Evolutionary conservation across 2,113 vertebrate species (phyloP).

Genomic region (Psammodynastes pulverulentus): DNA sequence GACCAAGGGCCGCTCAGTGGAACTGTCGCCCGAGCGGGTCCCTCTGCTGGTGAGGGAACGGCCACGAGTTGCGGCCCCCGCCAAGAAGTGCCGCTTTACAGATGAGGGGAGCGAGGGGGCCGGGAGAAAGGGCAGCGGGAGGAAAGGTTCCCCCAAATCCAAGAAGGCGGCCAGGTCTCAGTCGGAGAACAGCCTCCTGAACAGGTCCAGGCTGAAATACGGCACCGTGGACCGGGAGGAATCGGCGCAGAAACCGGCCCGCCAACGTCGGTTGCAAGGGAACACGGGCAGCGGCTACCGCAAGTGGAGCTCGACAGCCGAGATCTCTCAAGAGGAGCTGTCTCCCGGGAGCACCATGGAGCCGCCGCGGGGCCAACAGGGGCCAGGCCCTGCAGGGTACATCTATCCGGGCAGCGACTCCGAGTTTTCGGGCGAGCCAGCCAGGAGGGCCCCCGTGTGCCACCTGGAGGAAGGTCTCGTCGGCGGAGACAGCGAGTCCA

Average conservation of each 20-base stretch:
- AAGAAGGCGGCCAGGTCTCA: constrained; percentile 79
- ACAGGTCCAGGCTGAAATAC: constrained; percentile 70
- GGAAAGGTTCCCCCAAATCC: constrained; percentile 64
- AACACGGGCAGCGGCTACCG: constrained; percentile 55
- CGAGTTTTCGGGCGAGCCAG: constrained; percentile 46
- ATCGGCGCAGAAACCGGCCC: constrained; percentile 52
- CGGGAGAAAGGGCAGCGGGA: constrained; percentile 34
- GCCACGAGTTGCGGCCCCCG: constrained; percentile 42
- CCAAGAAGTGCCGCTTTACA: constrained; percentile 73
- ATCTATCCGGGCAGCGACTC: constrained; percentile 64
- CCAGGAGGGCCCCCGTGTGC: constrained; percentile 60
- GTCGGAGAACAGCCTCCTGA: constrained; percentile 80
- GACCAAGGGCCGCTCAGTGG: constrained; percentile 65
- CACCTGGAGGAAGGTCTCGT: constrained; percentile 49
- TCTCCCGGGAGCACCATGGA: constrained; percentile 49
- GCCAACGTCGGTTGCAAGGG: constrained; percentile 64
- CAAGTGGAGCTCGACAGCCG: constrained; percentile 80
- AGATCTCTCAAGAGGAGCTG: constrained; percentile 77
- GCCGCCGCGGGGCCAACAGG: constrained; percentile 55
- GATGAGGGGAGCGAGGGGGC: constrained; percentile 53
- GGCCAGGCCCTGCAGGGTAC: constrained; percentile 46
- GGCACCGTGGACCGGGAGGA: constrained; percentile 75
- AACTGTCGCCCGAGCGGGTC: constrained; percentile 55
- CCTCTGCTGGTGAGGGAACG: constrained; percentile 38
- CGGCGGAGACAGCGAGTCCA: constrained; percentile 71